Evolutionary conservation across 2,113 vertebrate species (phyloP).

Genomic region (Leucoraja erinaceus): DNA sequence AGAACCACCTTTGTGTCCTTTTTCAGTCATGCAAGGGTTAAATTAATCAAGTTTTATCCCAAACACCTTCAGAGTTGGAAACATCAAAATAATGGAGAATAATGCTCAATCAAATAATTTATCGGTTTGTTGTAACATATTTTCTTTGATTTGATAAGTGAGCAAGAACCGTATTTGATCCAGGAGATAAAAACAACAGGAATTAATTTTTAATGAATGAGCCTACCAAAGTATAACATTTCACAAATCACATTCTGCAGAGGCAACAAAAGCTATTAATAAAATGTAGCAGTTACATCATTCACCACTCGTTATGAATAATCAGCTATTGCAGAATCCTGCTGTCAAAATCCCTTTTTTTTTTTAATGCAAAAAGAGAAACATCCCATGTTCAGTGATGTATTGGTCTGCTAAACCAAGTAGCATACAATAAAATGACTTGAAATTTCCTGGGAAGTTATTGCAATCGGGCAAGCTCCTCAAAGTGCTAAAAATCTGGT

Average conservation of each 20-base stretch:
- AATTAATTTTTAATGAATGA: background rate
- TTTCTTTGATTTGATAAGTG: background rate
- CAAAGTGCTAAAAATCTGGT: background rate
- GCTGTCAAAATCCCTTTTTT: background rate
- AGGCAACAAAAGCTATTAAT: background rate
- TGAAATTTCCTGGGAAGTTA: background rate
- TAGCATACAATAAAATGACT: background rate
- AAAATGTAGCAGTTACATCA: conserved; percentile 5
- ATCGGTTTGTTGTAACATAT: background rate
- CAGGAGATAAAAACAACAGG: background rate
- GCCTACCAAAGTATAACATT: background rate
- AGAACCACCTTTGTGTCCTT: background rate
- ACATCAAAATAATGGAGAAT: background rate
- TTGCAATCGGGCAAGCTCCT: background rate
- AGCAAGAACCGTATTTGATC: background rate
- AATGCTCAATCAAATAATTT: background rate
- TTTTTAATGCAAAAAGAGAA: background rate
- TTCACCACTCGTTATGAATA: background rate
- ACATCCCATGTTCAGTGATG: background rate
- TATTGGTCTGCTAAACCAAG: background rate
- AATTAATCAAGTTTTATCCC: background rate
- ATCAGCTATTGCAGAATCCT: background rate
- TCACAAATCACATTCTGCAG: background rate
- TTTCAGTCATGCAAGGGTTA: background rate
- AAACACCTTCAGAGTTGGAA: background rate